phyloP scores from a whole-genome alignment of 2,797 vertebrate species.

The Helostoma temminkii region DNA sequence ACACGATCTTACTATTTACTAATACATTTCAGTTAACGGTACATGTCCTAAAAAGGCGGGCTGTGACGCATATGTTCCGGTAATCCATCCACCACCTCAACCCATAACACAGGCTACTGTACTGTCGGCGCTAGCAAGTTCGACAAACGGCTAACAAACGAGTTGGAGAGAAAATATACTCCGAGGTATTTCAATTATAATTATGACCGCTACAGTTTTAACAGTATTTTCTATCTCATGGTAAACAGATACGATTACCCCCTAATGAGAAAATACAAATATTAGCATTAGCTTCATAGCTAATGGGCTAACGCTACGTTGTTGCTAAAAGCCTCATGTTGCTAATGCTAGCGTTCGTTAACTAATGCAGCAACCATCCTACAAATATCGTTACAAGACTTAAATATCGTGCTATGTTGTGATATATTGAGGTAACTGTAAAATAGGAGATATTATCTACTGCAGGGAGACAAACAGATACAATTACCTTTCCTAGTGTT shows the following conservation, averaged over 20 bases:
- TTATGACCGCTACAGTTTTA: not conserved
- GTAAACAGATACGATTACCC: not conserved
- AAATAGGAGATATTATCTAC: accelerated
- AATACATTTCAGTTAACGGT: conserved; percentile 16
- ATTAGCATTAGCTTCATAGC: conserved; percentile 14
- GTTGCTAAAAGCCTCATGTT: conserved; percentile 5
- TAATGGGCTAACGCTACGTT: conserved; percentile 5
- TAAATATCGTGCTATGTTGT: accelerated
- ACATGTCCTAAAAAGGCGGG: conserved; percentile 62
- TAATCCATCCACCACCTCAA: conserved; percentile 28
- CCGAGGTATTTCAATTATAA: not conserved
- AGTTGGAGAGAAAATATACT: no score
- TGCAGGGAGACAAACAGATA: accelerated
- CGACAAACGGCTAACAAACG: conserved; percentile 3
- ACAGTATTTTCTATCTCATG: accelerated
- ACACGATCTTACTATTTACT: no score
- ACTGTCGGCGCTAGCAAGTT: not conserved
- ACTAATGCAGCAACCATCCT: not conserved
- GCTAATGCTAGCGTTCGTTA: conserved; percentile 32
- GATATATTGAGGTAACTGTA: accelerated
- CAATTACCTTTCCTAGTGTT: conserved; percentile 9
- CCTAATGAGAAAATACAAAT: not conserved
- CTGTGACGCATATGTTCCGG: conserved; percentile 58
- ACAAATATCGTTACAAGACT: not conserved
- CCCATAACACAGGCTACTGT: conserved; percentile 20